Conservation (phyloP, 2,888 invertebrate genomes). For the Monopis laevigella region DNA sequence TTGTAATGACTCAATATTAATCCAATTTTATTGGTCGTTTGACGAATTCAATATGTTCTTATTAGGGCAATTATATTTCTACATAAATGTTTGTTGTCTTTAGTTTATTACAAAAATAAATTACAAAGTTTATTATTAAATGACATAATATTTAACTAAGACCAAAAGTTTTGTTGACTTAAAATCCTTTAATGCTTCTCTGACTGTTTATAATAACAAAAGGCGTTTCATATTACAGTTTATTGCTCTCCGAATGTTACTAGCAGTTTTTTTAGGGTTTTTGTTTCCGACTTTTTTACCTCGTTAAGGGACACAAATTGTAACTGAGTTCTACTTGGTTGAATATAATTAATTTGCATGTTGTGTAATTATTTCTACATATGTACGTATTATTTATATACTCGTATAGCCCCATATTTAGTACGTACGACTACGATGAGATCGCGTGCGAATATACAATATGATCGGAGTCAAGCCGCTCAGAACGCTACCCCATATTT, state of each 20-base stretch:
- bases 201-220: constrained; percentile 1
- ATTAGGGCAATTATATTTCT: no score
- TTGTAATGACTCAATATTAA: constrained; percentile 48
- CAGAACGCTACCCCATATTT: constrained; percentile 60
- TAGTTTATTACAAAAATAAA: no score
- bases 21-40: constrained; percentile 37
- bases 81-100: no score
- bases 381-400: no score
- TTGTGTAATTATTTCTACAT: neutral
- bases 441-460: constrained; percentile 59
- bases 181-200: neutral
- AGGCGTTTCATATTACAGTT: neutral
- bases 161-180: no score
- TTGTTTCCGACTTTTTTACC: no score
- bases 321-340: no score
- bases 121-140: no score
- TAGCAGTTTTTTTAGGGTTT: no score
- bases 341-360: neutral
- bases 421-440: constrained; percentile 29
- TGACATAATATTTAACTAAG: no score
- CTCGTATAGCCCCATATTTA: no score
- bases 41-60: constrained; percentile 1
- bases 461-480: constrained; percentile 44
- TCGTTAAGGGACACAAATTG: no score
- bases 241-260: constrained; percentile 1